Conservation (phyloP, 2,113 vertebrate genomes). For the Emydocephalus ijimae region DNA sequence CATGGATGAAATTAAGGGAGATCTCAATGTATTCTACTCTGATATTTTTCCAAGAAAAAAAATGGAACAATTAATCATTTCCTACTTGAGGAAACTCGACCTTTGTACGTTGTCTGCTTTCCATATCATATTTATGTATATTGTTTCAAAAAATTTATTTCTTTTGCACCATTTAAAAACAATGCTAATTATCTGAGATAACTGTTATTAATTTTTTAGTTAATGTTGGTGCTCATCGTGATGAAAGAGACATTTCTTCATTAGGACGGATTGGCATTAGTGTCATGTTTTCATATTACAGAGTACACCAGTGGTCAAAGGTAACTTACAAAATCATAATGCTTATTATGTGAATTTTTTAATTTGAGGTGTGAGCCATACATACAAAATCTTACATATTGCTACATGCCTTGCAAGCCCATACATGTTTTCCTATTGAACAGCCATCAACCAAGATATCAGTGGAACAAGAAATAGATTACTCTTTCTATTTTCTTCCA, state of each 20-base stretch:
- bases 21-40: background rate
- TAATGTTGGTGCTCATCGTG: conserved; percentile 63
- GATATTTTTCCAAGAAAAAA: background rate
- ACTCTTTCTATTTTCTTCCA: background rate
- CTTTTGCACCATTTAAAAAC: background rate
- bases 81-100: background rate
- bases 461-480: background rate
- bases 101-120: background rate
- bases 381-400: background rate
- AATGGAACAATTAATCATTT: background rate
- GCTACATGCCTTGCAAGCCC: background rate
- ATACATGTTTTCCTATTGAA: background rate
- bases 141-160: background rate
- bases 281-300: conserved; percentile 84
- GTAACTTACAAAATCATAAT: conserved; percentile 64
- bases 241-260: conserved; percentile 68
- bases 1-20: background rate
- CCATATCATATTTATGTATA: background rate
- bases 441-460: background rate
- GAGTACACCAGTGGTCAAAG: conserved; percentile 83
- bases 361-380: background rate
- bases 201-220: conserved; percentile 57
- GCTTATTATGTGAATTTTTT: background rate
- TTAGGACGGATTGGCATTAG: conserved; percentile 87
- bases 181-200: background rate